Conservation (phyloP, 2,113 vertebrate species). For the Planiliza haematocheilus region DNA sequence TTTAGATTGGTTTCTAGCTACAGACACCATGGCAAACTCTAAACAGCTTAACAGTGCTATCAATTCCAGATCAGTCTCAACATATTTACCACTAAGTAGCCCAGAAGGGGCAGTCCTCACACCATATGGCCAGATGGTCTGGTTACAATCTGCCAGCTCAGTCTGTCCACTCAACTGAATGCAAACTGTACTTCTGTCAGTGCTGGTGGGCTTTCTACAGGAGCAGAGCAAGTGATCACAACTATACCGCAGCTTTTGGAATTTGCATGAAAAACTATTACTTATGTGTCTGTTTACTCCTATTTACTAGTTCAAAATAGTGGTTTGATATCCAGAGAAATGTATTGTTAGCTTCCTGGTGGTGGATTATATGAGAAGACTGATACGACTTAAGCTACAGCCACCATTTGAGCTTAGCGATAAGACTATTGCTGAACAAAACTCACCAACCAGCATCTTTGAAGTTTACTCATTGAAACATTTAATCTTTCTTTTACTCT, state of each 20-base stretch:
- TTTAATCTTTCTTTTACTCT: background rate
- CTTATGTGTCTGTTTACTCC: background rate
- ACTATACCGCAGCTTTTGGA: conserved; percentile 4
- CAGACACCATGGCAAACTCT: conserved; percentile 18
- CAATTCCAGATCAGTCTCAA: conserved; percentile 39
- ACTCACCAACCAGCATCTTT: background rate
- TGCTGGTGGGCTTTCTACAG: conserved; percentile 54
- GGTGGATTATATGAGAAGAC: background rate
- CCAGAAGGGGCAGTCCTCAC: conserved; percentile 56
- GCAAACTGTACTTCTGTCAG: conserved; percentile 46
- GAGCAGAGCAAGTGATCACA: conserved; percentile 39
- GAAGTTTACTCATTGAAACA: background rate
- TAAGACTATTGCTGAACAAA: too few relatives aligned
- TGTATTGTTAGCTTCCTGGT: too few relatives aligned
- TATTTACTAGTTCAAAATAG: background rate
- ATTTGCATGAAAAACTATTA: background rate
- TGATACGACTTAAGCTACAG: too few relatives aligned
- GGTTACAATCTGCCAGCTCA: conserved; percentile 65
- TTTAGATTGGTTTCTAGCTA: conserved; percentile 7
- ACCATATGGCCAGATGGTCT: conserved; percentile 69
- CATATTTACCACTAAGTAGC: conserved; percentile 64
- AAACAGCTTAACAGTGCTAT: conserved; percentile 42
- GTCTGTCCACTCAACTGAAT: conserved; percentile 73
- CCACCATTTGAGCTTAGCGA: too few relatives aligned
- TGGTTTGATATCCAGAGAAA: background rate